These are phyloP conservation scores for Ceyx margarethae DNA, from an alignment of 2,113 vertebrate genomes.

Conservation along the genomic window DNA sequence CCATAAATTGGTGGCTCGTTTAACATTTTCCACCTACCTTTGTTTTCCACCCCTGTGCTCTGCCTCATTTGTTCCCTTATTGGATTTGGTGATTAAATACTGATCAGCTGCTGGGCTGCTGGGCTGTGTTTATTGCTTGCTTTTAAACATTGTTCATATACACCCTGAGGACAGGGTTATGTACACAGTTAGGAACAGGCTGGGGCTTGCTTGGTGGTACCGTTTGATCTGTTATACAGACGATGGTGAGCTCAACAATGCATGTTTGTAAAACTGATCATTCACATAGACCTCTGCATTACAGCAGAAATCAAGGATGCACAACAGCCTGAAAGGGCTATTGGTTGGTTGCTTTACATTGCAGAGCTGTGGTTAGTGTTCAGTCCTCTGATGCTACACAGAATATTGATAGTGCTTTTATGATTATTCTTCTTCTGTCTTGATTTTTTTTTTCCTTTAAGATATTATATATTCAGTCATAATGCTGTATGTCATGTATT, in stretches of 20 bases:
- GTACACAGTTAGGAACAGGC: not conserved
- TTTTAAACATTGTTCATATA: constrained; percentile 4
- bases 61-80: constrained; percentile 58
- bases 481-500: not conserved
- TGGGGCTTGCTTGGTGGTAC: not conserved
- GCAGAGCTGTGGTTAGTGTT: not conserved
- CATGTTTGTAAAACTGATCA: constrained; percentile 33
- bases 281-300: not conserved
- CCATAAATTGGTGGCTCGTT: constrained; percentile 39
- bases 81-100: constrained; percentile 64
- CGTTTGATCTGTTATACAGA: constrained; percentile 43
- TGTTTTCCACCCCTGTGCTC: constrained; percentile 36
- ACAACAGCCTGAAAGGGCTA: not conserved
- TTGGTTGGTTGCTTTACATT: not conserved
- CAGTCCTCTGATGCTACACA: not conserved
- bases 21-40: constrained; percentile 55
- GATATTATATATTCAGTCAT: not conserved
- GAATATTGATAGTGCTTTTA: not conserved
- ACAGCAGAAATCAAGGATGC: not conserved
- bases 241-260: constrained; percentile 9
- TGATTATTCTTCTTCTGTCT: not conserved
- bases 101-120: constrained; percentile 59
- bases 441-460: not conserved
- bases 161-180: constrained; percentile 32
- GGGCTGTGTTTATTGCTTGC: constrained; percentile 36